These are phyloP conservation scores for Sprattus sprattus DNA, from an alignment of 2,113 vertebrate species.

Conservation along the genomic window DNA sequence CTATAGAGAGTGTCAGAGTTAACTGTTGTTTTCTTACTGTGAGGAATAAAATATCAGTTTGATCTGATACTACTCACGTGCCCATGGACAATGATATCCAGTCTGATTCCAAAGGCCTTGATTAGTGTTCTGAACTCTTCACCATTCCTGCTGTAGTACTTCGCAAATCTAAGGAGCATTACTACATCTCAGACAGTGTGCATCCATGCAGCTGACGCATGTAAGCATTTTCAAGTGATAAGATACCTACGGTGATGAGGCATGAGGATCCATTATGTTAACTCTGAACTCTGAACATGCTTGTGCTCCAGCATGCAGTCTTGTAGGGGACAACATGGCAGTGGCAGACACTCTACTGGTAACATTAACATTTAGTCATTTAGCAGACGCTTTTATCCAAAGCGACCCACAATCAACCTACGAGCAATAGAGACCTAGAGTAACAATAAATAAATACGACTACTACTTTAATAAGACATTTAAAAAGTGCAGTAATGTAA, in stretches of 20 bases:
- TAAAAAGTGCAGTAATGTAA: too few relatives aligned
- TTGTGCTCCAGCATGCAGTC: not conserved
- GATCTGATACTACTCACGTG: slow-evolving; percentile 64
- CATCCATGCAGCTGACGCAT: not conserved
- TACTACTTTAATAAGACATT: too few relatives aligned
- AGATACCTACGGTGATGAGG: not conserved
- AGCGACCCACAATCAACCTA: too few relatives aligned
- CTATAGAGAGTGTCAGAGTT: slow-evolving; percentile 60
- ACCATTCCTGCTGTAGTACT: slow-evolving; percentile 76
- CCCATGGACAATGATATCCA: slow-evolving; percentile 88
- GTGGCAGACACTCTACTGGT: too few relatives aligned
- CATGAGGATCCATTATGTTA: not conserved
- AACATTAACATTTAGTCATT: too few relatives aligned
- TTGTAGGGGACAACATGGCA: not conserved
- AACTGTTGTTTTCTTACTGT: not conserved
- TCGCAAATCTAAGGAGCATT: slow-evolving; percentile 73
- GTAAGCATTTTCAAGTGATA: not conserved
- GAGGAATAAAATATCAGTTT: not conserved
- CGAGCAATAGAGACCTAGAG: too few relatives aligned
- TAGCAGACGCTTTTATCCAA: too few relatives aligned
- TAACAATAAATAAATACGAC: too few relatives aligned
- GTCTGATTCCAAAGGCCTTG: slow-evolving; percentile 85
- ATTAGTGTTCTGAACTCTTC: slow-evolving; percentile 77
- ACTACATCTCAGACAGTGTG: not conserved
- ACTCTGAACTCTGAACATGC: not conserved